Percentiles rank a stretch among this genome's conserved stretches.
phyloP scores from a whole-genome alignment of 2,113 vertebrate genomes.

The Aegotheles bennettii region DNA sequence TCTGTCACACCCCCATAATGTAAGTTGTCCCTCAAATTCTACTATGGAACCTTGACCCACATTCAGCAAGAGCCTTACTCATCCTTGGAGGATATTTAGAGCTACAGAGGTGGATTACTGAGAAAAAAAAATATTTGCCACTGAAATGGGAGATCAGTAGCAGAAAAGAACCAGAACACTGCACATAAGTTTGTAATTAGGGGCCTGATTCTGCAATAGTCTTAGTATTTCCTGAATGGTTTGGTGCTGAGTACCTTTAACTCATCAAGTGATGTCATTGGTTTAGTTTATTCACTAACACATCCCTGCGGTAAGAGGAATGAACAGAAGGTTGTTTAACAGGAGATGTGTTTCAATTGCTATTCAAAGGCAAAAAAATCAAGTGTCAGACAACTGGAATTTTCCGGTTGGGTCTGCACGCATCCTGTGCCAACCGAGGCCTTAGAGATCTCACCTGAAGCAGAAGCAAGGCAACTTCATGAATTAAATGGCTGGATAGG shows the following conservation, averaged over 20 bases:
- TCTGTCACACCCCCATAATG: background rate
- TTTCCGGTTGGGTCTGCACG: background rate
- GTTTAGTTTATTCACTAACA: slow-evolving; percentile 7
- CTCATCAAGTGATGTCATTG: background rate
- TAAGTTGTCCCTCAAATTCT: background rate
- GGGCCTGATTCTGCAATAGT: slow-evolving; percentile 6
- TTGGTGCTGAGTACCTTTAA: slow-evolving; percentile 19
- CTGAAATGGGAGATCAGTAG: background rate
- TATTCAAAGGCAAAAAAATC: background rate
- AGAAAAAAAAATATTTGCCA: background rate
- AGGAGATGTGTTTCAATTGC: background rate
- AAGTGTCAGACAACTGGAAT: background rate
- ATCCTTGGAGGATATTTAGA: background rate
- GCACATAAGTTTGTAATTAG: slow-evolving; percentile 32
- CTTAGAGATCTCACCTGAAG: background rate
- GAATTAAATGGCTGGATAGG: background rate
- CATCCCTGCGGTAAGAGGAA: background rate
- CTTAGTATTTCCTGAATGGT: slow-evolving; percentile 32
- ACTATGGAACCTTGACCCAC: background rate
- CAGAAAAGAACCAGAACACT: slow-evolving; percentile 17
- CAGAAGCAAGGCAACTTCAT: background rate
- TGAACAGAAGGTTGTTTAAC: background rate
- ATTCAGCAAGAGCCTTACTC: background rate
- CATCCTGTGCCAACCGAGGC: background rate
- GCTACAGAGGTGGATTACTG: background rate